Conservation (phyloP, 2,113 vertebrate genomes). For the Larimichthys crocea region DNA sequence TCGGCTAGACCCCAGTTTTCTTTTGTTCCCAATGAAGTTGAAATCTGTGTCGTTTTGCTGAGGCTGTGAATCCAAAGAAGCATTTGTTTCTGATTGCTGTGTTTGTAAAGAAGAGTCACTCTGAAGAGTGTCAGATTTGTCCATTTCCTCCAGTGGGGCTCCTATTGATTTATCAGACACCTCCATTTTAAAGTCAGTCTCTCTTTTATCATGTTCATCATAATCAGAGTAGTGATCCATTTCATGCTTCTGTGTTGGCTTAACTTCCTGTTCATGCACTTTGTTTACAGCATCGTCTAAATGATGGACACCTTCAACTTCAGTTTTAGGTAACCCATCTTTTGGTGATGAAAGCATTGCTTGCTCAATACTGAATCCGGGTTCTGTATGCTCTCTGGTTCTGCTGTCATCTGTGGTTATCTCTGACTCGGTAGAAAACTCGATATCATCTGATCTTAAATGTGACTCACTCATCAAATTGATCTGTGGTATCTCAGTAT, state of each 20-base stretch:
- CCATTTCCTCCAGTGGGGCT: not conserved
- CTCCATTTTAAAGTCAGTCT: not conserved
- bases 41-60: not conserved
- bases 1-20: constrained; percentile 61
- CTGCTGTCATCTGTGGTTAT: too few relatives aligned
- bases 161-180: not conserved
- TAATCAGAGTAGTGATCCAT: not conserved
- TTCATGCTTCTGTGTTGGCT: not conserved
- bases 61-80: not conserved
- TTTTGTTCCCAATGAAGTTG: constrained; percentile 1
- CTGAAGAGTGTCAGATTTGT: not conserved
- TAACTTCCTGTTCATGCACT: not conserved
- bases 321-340: too few relatives aligned
- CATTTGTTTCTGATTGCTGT: constrained; percentile 12
- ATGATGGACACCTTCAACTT: not conserved
- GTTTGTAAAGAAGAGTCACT: constrained; percentile 5
- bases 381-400: too few relatives aligned
- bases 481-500: not conserved
- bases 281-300: not conserved
- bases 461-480: not conserved
- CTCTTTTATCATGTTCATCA: not conserved
- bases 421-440: too few relatives aligned
- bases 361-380: not conserved
- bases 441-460: not conserved
- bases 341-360: too few relatives aligned